Evolutionary conservation across 2,888 invertebrate species (phyloP).

Genomic region (Mimas tiliae): DNA sequence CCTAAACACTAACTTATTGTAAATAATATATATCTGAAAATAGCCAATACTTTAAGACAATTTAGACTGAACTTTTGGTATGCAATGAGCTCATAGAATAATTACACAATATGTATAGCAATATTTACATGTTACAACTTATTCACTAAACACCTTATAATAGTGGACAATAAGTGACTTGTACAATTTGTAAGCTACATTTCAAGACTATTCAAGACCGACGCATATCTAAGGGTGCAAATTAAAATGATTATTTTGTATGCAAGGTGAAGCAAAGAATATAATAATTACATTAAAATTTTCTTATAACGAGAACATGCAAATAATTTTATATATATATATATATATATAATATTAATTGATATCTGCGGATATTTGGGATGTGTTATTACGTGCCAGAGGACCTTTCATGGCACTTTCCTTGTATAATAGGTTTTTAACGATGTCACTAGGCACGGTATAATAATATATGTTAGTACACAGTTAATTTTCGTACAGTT

Average conservation of each 20-base stretch:
- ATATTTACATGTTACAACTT: constrained; percentile 62
- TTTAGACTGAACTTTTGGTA: constrained; percentile 64
- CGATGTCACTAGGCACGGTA: constrained; percentile 22
- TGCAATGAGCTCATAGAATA: constrained; percentile 52
- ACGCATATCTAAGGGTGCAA: constrained; percentile 18
- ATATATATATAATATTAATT: constrained; percentile 9
- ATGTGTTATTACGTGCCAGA: constrained; percentile 3
- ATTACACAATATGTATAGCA: constrained; percentile 54
- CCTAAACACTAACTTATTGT: constrained; percentile 52
- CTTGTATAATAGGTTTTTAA: constrained; percentile 31
- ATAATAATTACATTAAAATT: background rate
- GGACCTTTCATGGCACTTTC: constrained; percentile 44
- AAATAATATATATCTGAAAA: constrained; percentile 60
- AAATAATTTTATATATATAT: too few species aligned
- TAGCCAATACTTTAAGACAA: constrained; percentile 58
- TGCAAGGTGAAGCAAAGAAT: constrained; percentile 9
- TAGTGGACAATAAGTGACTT: constrained; percentile 69
- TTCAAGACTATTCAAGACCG: constrained; percentile 32
- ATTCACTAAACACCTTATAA: constrained; percentile 54
- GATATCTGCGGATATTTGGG: background rate
- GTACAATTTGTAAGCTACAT: constrained; percentile 57
- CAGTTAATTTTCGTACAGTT: constrained; percentile 15
- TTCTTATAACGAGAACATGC: constrained; percentile 8
- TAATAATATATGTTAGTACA: constrained; percentile 21
- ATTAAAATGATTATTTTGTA: background rate